phyloP scores from a whole-genome alignment of 2,888 invertebrate genomes.

The Octodonta nipae region DNA sequence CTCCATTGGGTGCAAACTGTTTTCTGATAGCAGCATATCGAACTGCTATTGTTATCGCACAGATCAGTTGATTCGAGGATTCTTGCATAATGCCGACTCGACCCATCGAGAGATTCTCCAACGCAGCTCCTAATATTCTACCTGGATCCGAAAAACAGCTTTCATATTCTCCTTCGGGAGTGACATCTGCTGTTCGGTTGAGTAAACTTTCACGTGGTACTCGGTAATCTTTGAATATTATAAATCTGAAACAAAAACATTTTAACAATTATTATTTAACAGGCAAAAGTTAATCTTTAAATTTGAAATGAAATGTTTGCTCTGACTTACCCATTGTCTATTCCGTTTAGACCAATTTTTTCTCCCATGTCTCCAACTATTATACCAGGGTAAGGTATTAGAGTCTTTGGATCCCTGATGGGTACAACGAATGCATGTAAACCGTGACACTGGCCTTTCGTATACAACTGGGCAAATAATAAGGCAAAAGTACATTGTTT shows the following conservation, averaged over 20 bases:
- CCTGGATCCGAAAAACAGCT: slow-evolving; percentile 83
- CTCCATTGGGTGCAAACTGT: slow-evolving; percentile 51
- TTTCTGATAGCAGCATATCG: slow-evolving; percentile 66
- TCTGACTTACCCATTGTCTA: slow-evolving; percentile 73
- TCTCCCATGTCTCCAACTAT: slow-evolving; percentile 85
- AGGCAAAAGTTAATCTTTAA: no score
- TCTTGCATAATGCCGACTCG: slow-evolving; percentile 60
- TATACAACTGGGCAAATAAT: slow-evolving; percentile 80
- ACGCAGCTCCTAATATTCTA: slow-evolving; percentile 68
- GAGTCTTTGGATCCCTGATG: slow-evolving; percentile 62
- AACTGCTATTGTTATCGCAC: slow-evolving; percentile 60
- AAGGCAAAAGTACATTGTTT: slow-evolving; percentile 75
- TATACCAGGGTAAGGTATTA: slow-evolving; percentile 69
- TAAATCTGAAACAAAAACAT: slow-evolving; percentile 46
- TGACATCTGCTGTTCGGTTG: slow-evolving; percentile 81
- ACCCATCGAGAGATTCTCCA: slow-evolving; percentile 78
- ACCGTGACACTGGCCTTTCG: slow-evolving; percentile 67
- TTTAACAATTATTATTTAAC: no score
- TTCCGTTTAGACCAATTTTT: slow-evolving; percentile 80
- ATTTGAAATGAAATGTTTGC: no score
- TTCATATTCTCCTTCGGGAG: slow-evolving; percentile 73
- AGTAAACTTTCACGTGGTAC: slow-evolving; percentile 74
- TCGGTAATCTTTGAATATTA: slow-evolving; percentile 75
- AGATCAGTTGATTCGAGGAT: slow-evolving; percentile 52
- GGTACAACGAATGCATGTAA: slow-evolving; percentile 83